Evolutionary conservation across 2,797 vertebrate genomes (phyloP).

Genomic region (Darevskia nairensis): DNA sequence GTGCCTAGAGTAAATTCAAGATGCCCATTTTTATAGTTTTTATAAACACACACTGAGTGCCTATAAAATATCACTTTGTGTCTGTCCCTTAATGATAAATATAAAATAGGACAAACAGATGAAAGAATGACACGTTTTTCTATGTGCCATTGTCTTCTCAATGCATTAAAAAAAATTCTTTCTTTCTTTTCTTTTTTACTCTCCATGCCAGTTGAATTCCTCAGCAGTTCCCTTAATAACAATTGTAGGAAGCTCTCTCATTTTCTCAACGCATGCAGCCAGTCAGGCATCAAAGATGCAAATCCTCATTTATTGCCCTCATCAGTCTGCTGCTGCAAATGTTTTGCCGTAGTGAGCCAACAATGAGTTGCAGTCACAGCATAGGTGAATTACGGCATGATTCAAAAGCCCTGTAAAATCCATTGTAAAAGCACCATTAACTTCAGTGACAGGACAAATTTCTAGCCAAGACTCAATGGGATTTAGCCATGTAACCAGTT

Average conservation of each 20-base stretch:
- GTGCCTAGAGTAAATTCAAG: background rate
- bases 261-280: background rate
- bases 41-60: background rate
- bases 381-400: slow-evolving; percentile 30
- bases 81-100: background rate
- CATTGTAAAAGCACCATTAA: slow-evolving; percentile 22
- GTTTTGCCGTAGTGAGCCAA: background rate
- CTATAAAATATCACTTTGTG: slow-evolving; percentile 20
- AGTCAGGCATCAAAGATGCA: background rate
- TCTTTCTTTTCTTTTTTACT: background rate
- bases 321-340: background rate
- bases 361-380: background rate
- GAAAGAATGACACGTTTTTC: background rate
- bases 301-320: background rate
- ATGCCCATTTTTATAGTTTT: slow-evolving; percentile 17
- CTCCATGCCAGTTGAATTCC: background rate
- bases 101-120: background rate
- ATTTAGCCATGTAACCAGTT: background rate
- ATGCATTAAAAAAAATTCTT: background rate
- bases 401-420: slow-evolving; percentile 32
- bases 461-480: background rate
- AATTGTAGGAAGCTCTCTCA: background rate
- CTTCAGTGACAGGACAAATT: slow-evolving; percentile 5
- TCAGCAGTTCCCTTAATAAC: fast-evolving
- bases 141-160: background rate